Evolutionary conservation across 2,797 vertebrate species (phyloP).

Genomic region (Chelmon rostratus): DNA sequence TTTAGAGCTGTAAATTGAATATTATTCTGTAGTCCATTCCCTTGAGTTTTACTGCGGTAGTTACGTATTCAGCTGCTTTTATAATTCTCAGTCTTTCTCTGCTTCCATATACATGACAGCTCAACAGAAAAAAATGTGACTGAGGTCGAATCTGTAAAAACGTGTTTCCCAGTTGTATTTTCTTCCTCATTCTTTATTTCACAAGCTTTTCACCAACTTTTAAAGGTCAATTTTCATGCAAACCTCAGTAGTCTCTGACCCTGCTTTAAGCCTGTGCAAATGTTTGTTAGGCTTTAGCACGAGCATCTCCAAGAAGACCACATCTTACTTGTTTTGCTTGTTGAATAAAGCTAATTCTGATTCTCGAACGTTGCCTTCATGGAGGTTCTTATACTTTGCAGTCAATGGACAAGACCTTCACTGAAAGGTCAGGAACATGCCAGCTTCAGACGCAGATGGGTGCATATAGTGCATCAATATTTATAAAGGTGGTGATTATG

Average conservation of each 20-base stretch:
- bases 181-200: background rate
- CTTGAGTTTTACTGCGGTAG: background rate
- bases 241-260: slow-evolving; percentile 1
- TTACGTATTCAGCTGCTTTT: background rate
- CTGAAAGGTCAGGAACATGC: slow-evolving; percentile 49
- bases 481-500: slow-evolving; percentile 37
- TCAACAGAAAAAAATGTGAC: background rate
- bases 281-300: background rate
- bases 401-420: slow-evolving; percentile 23
- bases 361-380: background rate
- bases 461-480: slow-evolving; percentile 54
- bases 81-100: background rate
- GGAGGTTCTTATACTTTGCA: slow-evolving; percentile 3
- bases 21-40: background rate
- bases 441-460: slow-evolving; percentile 34
- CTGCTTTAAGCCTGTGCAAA: background rate
- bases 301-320: background rate
- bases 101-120: background rate
- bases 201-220: slow-evolving; percentile 5
- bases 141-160: background rate
- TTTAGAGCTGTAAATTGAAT: background rate
- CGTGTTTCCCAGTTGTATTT: background rate
- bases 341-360: slow-evolving; percentile 23
- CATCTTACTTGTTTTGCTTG: slow-evolving; percentile 6
- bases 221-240: background rate